Conservation (phyloP, 2,888 invertebrate species). For the Rhagonycha lutea region DNA sequence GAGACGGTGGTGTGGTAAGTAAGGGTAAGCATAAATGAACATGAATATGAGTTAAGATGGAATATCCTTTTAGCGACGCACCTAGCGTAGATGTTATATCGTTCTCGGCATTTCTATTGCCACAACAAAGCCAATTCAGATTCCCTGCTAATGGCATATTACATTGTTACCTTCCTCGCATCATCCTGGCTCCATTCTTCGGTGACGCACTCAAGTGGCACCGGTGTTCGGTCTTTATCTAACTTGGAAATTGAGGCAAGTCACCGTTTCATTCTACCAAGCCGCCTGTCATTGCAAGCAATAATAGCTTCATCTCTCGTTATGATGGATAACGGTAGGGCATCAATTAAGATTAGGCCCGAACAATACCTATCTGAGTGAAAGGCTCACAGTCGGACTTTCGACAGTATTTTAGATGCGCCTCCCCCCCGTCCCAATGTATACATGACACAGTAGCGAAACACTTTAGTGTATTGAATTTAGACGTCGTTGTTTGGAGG, state of each 20-base stretch:
- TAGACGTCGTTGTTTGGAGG: constrained; percentile 45
- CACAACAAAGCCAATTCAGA: constrained; percentile 58
- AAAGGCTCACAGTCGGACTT: constrained; percentile 37
- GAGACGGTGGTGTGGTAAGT: no score
- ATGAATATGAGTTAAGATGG: constrained; percentile 21
- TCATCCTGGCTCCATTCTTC: constrained; percentile 43
- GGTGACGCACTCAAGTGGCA: constrained; percentile 45
- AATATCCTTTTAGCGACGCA: constrained; percentile 22
- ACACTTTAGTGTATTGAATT: constrained; percentile 58
- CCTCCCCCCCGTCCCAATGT: constrained; percentile 37
- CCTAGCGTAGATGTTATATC: constrained; percentile 27
- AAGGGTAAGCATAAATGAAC: constrained; percentile 1
- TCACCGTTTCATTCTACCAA: constrained; percentile 29
- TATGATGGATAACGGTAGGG: constrained; percentile 56
- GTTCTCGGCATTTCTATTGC: constrained; percentile 32
- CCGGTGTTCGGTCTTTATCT: constrained; percentile 35
- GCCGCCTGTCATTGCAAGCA: constrained; percentile 48
- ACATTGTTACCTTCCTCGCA: constrained; percentile 56
- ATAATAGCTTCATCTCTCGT: constrained; percentile 48
- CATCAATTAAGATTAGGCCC: constrained; percentile 57
- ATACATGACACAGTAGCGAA: constrained; percentile 42
- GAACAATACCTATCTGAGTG: constrained; percentile 53
- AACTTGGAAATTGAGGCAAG: constrained; percentile 24
- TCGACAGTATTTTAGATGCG: constrained; percentile 33
- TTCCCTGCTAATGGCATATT: constrained; percentile 58